Conservation (phyloP, 2,888 invertebrate species). For the Physocephala rufipes region DNA sequence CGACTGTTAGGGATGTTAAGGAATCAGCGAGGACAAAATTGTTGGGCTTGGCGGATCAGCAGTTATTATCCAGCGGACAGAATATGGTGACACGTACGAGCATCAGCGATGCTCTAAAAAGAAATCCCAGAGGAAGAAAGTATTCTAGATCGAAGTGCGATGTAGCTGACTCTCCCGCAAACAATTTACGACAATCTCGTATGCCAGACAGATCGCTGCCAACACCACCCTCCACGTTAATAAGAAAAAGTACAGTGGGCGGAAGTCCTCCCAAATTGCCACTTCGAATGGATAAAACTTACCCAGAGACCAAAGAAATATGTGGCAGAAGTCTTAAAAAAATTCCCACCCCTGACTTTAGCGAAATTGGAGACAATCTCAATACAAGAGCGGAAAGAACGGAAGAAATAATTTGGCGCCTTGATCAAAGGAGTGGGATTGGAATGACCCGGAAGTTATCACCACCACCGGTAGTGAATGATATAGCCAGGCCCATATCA, state of each 20-base stretch:
- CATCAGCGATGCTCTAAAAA: background rate
- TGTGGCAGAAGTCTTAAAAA: constrained; percentile 62
- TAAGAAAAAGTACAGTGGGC: constrained; percentile 76
- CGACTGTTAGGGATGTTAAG: background rate
- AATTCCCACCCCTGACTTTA: background rate
- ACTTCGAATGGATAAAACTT: constrained; percentile 74
- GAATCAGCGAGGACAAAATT: constrained; percentile 36
- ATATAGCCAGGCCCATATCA: constrained; percentile 42
- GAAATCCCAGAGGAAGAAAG: no score
- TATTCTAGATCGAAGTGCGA: background rate
- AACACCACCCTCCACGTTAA: constrained; percentile 69
- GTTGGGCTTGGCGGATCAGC: constrained; percentile 10
- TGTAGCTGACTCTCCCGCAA: background rate
- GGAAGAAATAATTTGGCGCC: constrained; percentile 62
- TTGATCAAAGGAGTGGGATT: constrained; percentile 71
- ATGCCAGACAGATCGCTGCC: constrained; percentile 42
- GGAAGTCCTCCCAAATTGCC: constrained; percentile 66
- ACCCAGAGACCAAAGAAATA: constrained; percentile 68
- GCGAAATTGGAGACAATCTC: constrained; percentile 53
- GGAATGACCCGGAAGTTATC: constrained; percentile 68
- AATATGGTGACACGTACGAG: background rate
- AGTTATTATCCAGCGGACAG: background rate
- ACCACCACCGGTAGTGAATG: constrained; percentile 30
- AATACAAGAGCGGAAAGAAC: constrained; percentile 59
- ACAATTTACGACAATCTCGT: constrained; percentile 61